Base-by-base conservation (phyloP, 2,113 vertebrate genomes). In the Urocitellus parryii region DNA sequence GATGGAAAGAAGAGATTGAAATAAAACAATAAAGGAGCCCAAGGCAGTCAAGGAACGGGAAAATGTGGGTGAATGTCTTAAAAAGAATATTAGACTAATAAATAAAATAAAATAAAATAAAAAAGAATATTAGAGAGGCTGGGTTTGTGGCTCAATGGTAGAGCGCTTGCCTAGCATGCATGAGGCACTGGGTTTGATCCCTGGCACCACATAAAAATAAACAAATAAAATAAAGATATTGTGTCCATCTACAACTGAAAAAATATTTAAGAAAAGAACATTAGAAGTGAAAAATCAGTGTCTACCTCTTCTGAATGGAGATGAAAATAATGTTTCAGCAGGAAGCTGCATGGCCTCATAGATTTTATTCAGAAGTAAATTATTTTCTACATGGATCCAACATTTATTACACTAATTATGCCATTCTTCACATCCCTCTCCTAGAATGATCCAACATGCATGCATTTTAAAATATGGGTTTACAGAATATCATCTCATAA, bases 361-460 rank as follows among this genome's bases (percentile, higher is more conserved):
- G 90, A 53, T 93, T 97, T 95, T 77, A 91, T 86, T 78, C 80
- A 93, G 81, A 96, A 96, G 95, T 96, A 93, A 96, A 96, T 98
- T 96, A 94, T 72, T 94, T 95, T 93, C 93, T 96, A 13, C 0
- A 56, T 61, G 32, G 87, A 92, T 77, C 82, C 86, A 94, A 79
- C 88, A 98, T 98, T 98, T 98, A 87, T 98, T 98, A 98, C 34
- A 53, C 83, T 97, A 98, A 97, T 98, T 91, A 96, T 94, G 74
- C 68, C 97, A 98, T 98, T 97, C 98, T 92, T 99, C 98, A 98
- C 45, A 90, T 94, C 70, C 63, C 72, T 93, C 73, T 97, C 84
- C 85, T 95, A 0, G 0, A 88, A 84, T 97, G 94, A 98, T 98
- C 92, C 97, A 98, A 97, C 97, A 98, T 56, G 39, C 76, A 97